These are phyloP conservation scores for Metallyticus violacea DNA, from an alignment of 2,888 invertebrate species.

Conservation along the genomic window DNA sequence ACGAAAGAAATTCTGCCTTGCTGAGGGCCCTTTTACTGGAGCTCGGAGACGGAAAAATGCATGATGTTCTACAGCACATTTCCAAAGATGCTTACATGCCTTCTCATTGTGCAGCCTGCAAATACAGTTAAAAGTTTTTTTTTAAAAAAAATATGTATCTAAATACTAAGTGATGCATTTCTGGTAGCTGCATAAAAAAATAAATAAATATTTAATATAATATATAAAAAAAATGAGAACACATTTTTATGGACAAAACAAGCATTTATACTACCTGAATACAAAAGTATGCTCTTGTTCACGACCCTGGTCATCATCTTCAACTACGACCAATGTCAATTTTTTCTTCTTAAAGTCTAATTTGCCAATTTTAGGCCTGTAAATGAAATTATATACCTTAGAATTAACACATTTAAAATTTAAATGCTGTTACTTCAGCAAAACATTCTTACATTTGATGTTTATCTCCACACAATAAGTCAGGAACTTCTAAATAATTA, in stretches of 20 bases:
- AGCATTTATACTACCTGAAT: slow-evolving; percentile 59
- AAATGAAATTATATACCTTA: slow-evolving; percentile 27
- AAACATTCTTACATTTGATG: too few species aligned
- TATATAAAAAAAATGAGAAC: too few species aligned
- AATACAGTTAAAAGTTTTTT: neutral
- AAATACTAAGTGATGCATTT: neutral
- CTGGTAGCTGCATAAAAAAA: too few species aligned
- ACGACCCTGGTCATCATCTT: slow-evolving; percentile 95
- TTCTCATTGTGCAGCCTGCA: slow-evolving; percentile 85
- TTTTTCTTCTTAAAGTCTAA: slow-evolving; percentile 98
- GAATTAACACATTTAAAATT: neutral
- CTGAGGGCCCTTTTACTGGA: slow-evolving; percentile 82
- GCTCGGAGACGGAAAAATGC: slow-evolving; percentile 95
- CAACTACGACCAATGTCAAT: slow-evolving; percentile 93
- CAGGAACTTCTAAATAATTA: too few species aligned
- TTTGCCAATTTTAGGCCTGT: slow-evolving; percentile 92
- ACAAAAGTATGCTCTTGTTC: slow-evolving; percentile 99
- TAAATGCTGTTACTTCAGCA: neutral
- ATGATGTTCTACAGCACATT: slow-evolving; percentile 99
- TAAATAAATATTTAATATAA: too few species aligned
- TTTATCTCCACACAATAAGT: too few species aligned
- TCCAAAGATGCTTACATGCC: slow-evolving; percentile 99
- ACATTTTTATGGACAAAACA: neutral
- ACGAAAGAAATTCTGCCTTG: slow-evolving; percentile 93
- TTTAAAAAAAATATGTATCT: too few species aligned